Base-by-base conservation (phyloP, 35 echinoderm and acorn worm genomes). In the Stichopus chloronotus region DNA sequence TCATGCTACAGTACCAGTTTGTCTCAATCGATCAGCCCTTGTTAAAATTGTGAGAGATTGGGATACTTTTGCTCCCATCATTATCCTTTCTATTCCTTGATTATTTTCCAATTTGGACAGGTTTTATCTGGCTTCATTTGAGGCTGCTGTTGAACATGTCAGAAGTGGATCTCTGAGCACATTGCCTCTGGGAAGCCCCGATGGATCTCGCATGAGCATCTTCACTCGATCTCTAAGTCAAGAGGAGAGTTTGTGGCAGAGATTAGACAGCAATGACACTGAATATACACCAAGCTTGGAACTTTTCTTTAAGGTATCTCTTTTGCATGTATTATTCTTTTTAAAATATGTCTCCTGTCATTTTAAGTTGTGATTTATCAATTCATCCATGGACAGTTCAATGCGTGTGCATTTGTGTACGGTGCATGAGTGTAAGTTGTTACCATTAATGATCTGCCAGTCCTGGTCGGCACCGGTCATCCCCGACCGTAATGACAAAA, bases 71-170 rank as follows among this genome's bases (percentile, higher is more conserved):
- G 1, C 30, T 43, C 30, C 30, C 30, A 43, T 1, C 30, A 43
- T 43, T 43, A 43, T 43, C 30, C 30, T 43, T 43, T 43, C 30
- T 43, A 43, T 43, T 1, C 30, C 30, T 43, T 43, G 30, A 43
- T 43, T 43, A 43, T 3, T 43, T 43, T 43, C 30, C 30, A 43
- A 43, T 43, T 43, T 43, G 30, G 30, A 43, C 84, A 99, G 97
- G 17, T 99, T 99, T 90, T 99, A 99, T 56, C 78, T 99, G 69
- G 97, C 97, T 13, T 99, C 97, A 8, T 91, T 95, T 19, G 97
- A 99, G 69, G 97, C 97, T 17, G 97, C 97, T 4, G 94, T 96
- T 14, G 97, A 99, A 79, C 97, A 99, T 96, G 97, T 99, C 58
- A 92, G 93, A 23, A 88, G 88, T 60, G 97, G 97, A 57, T 91